Base-by-base conservation (phyloP, 1,140 invertebrate genomes). In the Tetragnatha versicolor region DNA sequence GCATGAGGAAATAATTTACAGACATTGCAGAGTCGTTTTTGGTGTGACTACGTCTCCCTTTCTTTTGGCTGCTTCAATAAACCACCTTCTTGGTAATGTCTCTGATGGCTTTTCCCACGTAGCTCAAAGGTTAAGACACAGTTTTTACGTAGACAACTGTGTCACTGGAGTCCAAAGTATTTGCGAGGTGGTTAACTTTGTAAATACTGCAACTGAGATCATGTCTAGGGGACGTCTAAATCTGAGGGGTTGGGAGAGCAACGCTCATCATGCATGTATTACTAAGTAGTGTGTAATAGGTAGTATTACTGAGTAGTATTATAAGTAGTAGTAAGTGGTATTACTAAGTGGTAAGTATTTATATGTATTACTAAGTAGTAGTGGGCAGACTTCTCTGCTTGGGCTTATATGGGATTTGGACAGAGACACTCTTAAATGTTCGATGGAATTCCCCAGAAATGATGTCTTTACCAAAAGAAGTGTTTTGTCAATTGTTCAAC, bases 71-170 rank as follows among this genome's bases (percentile, higher is more conserved):
- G 49, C 47, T 6, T 37, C 51, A 10, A 4, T 72, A 35, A 31
- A 22, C 25, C 29, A 55, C 37, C 29, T 35, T 2, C 25, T 69
- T 6, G 5, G 35, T 3, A 53, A 35, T 3, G 68, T 27, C 3
- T 35, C 47, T 3, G 51, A 39, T 17, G 49, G 58, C 22, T 55
- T 1, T 37, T 25, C 47, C 2, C 17, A 37, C n/a, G 29, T 39
- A 4, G 47, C 33, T 5, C 3, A 3, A 6, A 55, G 29, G 25
- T 12, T 72, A 1, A 7, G 49, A 17, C 22, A 29, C 14, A 29
- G 37, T 1, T 73, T 73, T 73, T 73, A 73, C 20, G 53, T 73
- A 3, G 69, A 73, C 20, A 60, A 73, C 29, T 73, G 69, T 17
- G n/a, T 73, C 39, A 45, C 69, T 20, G 33, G 33, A 31, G 51